Base-by-base conservation (phyloP, 1,140 invertebrate species). In the Goniozus legneri region DNA sequence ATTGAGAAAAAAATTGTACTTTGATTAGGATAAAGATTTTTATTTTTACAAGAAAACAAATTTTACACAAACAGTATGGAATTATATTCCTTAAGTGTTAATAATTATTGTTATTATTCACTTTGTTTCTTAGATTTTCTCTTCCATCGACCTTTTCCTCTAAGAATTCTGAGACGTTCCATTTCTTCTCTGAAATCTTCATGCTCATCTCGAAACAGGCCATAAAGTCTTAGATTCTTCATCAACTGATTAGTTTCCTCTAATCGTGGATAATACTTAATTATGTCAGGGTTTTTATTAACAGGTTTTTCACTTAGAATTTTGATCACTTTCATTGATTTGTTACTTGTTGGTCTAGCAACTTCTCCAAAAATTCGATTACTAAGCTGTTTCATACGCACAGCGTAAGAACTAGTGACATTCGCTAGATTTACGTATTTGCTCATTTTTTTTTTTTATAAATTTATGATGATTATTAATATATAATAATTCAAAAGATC, bases 141-240 rank as follows among this genome's bases (percentile, higher is more conserved):
- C 13, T 39, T 41, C 16, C 21, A 27, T 27, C 10, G 24, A 27
- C 24, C 10, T 27, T 95, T 96, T 13, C 92, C 93, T 46, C 91
- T 74, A 12, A 95, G 76, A 40, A 77, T 82, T 53, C 86, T 77
- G 44, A 90, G 73, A 47, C 90, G 77, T 47, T 81, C 79, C 83
- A 92, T 92, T 73, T 96, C 92, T 32, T 97, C 92, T 52, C 85
- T 87, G 60, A 95, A 96, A 77, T 96, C 94, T 69, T 84, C 70
- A 77, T 96, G 93, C 66, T 96, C 92, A 73, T 96, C 91, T 58
- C 92, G 76, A 65, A 80, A 94, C 3, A 94, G 70, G 1, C 91
- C 90, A 66, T 92, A 92, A 24, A 82, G 70, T 10, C 90, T 69
- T 13, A 93, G 70, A 48, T 82, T 77, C 39, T 73, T 76, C 83